Conservation (phyloP, 2,797 vertebrate species). For the Acipenser ruthenus region DNA sequence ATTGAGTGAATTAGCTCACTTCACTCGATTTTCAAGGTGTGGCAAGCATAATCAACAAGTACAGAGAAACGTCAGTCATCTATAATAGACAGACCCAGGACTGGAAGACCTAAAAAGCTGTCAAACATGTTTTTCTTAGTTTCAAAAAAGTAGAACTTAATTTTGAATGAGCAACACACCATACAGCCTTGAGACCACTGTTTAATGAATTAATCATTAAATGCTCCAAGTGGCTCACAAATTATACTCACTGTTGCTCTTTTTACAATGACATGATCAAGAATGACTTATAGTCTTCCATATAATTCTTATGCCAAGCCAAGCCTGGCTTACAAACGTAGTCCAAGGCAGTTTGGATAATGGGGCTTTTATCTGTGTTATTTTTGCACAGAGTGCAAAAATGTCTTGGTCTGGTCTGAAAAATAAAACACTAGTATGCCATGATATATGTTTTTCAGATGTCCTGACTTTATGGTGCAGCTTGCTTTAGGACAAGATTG, state of each 20-base stretch:
- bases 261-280: constrained; percentile 13
- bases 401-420: constrained; percentile 3
- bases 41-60: too few species aligned
- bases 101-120: too few species aligned
- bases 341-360: constrained; percentile 16
- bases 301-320: constrained; percentile 6
- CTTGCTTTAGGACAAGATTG: neutral
- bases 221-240: neutral
- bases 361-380: constrained; percentile 21
- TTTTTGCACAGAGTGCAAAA: constrained; percentile 12
- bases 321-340: constrained; percentile 6
- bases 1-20: too few species aligned
- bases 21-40: too few species aligned
- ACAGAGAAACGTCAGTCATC: too few species aligned
- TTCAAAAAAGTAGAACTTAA: too few species aligned
- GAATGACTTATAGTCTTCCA: constrained; percentile 14
- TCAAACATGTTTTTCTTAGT: too few species aligned
- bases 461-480: constrained; percentile 9
- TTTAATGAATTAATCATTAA: neutral
- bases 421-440: neutral
- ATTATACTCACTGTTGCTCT: constrained; percentile 9
- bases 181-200: too few species aligned
- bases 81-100: too few species aligned
- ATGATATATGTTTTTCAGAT: neutral
- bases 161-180: too few species aligned